Conservation (phyloP, 2,113 vertebrate genomes). For the Myotis lucifugus region DNA sequence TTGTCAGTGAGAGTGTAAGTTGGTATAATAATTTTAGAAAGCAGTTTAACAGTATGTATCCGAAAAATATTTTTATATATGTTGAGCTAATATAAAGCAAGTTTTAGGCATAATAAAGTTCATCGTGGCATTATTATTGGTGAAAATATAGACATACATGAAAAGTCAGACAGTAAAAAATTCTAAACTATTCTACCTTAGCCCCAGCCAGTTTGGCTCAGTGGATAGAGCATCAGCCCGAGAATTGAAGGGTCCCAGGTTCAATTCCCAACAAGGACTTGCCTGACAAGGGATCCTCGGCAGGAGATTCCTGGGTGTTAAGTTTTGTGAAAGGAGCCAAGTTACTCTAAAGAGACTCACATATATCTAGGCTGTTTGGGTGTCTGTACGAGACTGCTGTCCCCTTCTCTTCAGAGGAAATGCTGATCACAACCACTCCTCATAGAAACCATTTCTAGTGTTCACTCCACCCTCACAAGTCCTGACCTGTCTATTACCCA, state of each 20-base stretch:
- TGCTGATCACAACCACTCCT: neutral
- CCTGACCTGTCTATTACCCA: slow-evolving; percentile 56
- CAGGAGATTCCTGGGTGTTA: neutral
- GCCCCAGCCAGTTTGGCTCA: no score
- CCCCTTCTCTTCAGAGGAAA: neutral
- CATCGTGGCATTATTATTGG: neutral
- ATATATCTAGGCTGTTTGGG: neutral
- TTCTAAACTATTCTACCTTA: neutral
- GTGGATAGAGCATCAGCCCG: no score
- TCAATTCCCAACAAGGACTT: no score
- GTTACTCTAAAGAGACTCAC: neutral
- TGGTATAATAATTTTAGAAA: neutral
- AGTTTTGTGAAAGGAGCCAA: neutral
- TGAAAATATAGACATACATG: neutral
- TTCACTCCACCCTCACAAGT: slow-evolving; percentile 47
- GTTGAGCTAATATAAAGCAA: neutral
- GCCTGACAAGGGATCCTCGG: neutral
- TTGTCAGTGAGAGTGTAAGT: neutral
- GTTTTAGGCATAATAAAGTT: neutral
- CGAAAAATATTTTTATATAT: neutral
- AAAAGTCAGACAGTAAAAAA: neutral
- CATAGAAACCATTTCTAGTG: neutral
- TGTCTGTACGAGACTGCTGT: neutral
- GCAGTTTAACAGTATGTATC: neutral
- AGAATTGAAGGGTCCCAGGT: no score